Evolutionary conservation across 2,797 vertebrate genomes (phyloP).

Genomic region (Petrocephalus schoutedeni): DNA sequence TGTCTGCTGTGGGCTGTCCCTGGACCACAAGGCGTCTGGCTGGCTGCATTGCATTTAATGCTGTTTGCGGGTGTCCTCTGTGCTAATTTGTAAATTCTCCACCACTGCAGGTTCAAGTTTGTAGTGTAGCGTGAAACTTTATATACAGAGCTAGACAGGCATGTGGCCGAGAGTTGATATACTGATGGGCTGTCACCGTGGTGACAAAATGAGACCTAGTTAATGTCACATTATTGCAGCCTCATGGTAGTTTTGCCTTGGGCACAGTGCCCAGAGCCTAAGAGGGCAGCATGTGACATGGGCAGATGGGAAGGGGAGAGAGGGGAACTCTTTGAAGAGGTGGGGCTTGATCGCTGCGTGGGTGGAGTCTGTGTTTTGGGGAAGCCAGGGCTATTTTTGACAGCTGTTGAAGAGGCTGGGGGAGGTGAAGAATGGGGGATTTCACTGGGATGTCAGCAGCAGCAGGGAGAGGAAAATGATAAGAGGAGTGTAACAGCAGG

Average conservation of each 20-base stretch:
- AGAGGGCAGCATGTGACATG: background rate
- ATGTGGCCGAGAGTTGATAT: background rate
- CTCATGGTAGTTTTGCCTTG: background rate
- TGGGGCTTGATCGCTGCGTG: background rate
- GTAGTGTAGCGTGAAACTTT: background rate
- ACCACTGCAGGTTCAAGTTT: background rate
- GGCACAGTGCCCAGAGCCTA: background rate
- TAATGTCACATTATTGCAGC: background rate
- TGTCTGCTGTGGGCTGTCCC: background rate
- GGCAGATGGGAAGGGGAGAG: background rate
- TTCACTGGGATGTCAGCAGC: background rate
- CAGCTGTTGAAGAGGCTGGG: background rate
- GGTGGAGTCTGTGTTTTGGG: background rate
- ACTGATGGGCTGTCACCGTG: background rate
- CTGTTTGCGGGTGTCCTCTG: background rate
- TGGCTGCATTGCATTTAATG: background rate
- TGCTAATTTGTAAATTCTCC: background rate
- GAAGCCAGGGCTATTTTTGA: background rate
- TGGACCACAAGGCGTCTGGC: background rate
- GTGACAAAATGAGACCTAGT: background rate
- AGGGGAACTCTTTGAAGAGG: background rate
- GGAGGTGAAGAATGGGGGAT: background rate
- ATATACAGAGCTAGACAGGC: background rate
- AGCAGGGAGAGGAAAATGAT: background rate
- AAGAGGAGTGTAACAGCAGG: background rate